Base-by-base conservation (phyloP, 1,140 invertebrate genomes). In the Goniozus legneri region DNA sequence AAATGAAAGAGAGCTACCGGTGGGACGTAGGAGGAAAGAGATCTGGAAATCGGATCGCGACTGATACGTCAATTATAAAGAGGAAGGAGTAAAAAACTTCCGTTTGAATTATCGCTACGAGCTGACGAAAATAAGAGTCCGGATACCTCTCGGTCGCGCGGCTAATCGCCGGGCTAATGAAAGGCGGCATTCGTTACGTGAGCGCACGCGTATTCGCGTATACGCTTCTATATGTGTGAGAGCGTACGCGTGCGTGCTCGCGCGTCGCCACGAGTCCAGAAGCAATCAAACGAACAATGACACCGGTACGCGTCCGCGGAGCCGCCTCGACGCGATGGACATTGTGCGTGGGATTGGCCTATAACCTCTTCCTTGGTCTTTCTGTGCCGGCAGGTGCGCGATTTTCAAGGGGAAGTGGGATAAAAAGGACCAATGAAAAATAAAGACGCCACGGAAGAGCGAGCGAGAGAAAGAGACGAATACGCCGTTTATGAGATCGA, bases 231-330 rank as follows among this genome's bases (percentile, higher is more conserved):
- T 27, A 27, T 27, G 24, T 27, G 24, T 27, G 24, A 6, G 24
- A 6, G 4, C 10, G 24, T 10, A 6, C 10, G 24, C 10, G 24
- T 27, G 24, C 10, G 4, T 27, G 24, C 24, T 27, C 10, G 24
- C 10, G 24, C n/a, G n/a, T 10, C 24, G 24, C 24, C 24, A 27
- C 24, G 24, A 27, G 24, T 27, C 45, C 56, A 56, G 50, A 52
- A 52, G 56, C 55, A 61, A 56, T 60, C 58, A 58, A 56, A 51
- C 50, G 62, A 65, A 60, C 56, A 63, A 65, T 65, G 62, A 60
- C 58, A 54, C 43, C 54, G 52, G 50, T 44, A 41, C 32, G 44
- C 16, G 40, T 54, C 53, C 43, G 38, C 54, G 58, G 54, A 42
- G 35, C 30, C 44, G 40, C 35, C 35, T 41, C 19, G 34, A n/a